Percentiles rank a stretch among this genome's conserved stretches.
Conservation (phyloP, 2,888 invertebrate species). For the Eulithis testata region DNA sequence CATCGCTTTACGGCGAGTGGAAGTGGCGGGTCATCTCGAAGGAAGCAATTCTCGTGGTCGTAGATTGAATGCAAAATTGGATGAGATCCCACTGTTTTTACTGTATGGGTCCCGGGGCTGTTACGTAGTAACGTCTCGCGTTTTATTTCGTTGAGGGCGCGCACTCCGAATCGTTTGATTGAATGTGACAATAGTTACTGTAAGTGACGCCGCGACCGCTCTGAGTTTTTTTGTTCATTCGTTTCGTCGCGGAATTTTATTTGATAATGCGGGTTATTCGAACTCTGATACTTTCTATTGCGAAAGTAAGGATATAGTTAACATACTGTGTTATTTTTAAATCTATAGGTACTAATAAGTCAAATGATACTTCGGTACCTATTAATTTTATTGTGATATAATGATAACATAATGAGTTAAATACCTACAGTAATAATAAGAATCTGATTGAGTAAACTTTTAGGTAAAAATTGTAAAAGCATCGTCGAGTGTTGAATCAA, state of each 20-base stretch:
- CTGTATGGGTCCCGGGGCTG: constrained; percentile 73
- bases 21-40: constrained; percentile 82
- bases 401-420: too few species aligned
- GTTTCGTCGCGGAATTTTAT: constrained; percentile 53
- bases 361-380: too few species aligned
- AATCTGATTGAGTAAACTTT: neutral
- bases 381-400: too few species aligned
- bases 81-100: constrained; percentile 81
- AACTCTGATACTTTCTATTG: constrained; percentile 42
- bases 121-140: constrained; percentile 64
- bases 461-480: neutral
- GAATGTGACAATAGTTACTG: constrained; percentile 82
- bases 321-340: too few species aligned
- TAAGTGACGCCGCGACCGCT: constrained; percentile 63
- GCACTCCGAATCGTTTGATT: constrained; percentile 76
- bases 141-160: constrained; percentile 74
- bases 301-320: constrained; percentile 11
- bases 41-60: constrained; percentile 81
- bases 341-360: too few species aligned
- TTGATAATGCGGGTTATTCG: constrained; percentile 55
- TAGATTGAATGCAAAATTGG: constrained; percentile 85
- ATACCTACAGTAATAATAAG: neutral
- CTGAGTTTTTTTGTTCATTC: constrained; percentile 60
- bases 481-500: constrained; percentile 9
- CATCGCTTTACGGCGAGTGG: constrained; percentile 80